Conservation (phyloP, 2,797 vertebrate species). For the Galago senegalensis region DNA sequence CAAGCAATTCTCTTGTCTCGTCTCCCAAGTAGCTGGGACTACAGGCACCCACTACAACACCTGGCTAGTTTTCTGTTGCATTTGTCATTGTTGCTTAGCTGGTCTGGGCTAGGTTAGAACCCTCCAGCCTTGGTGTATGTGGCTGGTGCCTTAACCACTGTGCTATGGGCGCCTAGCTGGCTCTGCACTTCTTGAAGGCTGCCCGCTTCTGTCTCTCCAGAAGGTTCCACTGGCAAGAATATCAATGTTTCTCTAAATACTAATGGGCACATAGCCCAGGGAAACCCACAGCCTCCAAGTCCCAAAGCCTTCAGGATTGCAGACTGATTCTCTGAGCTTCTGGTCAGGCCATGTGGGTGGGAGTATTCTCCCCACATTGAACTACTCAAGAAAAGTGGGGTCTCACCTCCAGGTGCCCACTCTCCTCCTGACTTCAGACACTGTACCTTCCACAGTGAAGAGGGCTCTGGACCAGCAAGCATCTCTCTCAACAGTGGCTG, state of each 20-base stretch:
- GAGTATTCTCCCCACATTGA: accelerated
- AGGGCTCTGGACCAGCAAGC: accelerated
- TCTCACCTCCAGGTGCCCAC: not conserved
- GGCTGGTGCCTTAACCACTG: too few species aligned
- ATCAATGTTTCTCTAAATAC: not conserved
- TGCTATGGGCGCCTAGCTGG: slow-evolving; percentile 62
- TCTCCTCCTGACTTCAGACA: not conserved
- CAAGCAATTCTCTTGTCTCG: too few species aligned
- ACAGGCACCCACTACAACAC: too few species aligned
- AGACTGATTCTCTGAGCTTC: not conserved
- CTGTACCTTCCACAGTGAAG: too few species aligned
- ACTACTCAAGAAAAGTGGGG: not conserved
- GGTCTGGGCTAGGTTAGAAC: too few species aligned
- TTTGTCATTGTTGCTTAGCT: too few species aligned
- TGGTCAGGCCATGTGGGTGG: accelerated
- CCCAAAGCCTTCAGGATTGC: not conserved
- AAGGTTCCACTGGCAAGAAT: not conserved
- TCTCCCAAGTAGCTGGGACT: too few species aligned
- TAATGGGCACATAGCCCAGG: not conserved
- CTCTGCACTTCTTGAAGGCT: not conserved
- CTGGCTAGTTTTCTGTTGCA: too few species aligned
- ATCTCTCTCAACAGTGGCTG: accelerated
- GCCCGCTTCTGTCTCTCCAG: slow-evolving; percentile 53
- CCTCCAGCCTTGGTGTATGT: too few species aligned
- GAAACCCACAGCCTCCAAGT: too few species aligned